Percentiles rank a stretch among this genome's conserved stretches.
These are phyloP conservation scores for Atta texana DNA, from an alignment of 1,140 invertebrate species.

Conservation along the genomic window DNA sequence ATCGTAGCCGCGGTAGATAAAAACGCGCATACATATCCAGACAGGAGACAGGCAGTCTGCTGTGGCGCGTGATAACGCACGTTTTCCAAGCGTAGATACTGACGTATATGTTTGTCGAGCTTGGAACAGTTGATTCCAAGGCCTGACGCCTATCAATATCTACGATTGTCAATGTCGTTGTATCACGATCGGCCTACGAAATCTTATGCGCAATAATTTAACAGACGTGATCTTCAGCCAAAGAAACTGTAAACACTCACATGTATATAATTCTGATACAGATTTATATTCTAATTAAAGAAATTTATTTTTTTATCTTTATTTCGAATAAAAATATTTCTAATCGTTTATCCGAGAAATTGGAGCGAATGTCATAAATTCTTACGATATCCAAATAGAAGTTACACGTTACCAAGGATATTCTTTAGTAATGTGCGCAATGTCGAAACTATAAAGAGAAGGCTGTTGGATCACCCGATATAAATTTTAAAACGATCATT, in stretches of 20 bases:
- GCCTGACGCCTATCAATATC: conserved; percentile 1
- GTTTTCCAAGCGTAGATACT: conserved; percentile 40
- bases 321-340: background rate
- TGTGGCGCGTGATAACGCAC: conserved; percentile 52
- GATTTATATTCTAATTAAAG: background rate
- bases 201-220: background rate
- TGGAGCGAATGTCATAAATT: background rate
- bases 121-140: conserved; percentile 20
- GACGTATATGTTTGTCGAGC: conserved; percentile 36
- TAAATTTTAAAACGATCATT: conserved; percentile 71
- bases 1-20: conserved; percentile 57
- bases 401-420: background rate
- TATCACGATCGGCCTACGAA: conserved; percentile 2
- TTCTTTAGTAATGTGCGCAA: conserved; percentile 1
- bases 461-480: conserved; percentile 43
- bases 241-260: background rate
- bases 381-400: background rate
- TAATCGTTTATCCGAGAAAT: background rate
- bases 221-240: background rate
- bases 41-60: conserved; percentile 68
- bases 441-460: conserved; percentile 64
- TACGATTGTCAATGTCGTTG: conserved; percentile 29
- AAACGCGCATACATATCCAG: conserved; percentile 13
- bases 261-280: background rate
- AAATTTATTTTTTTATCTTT: background rate